Evolutionary conservation across 2,113 vertebrate genomes (phyloP).

Genomic region (Chelonoidis abingdonii): DNA sequence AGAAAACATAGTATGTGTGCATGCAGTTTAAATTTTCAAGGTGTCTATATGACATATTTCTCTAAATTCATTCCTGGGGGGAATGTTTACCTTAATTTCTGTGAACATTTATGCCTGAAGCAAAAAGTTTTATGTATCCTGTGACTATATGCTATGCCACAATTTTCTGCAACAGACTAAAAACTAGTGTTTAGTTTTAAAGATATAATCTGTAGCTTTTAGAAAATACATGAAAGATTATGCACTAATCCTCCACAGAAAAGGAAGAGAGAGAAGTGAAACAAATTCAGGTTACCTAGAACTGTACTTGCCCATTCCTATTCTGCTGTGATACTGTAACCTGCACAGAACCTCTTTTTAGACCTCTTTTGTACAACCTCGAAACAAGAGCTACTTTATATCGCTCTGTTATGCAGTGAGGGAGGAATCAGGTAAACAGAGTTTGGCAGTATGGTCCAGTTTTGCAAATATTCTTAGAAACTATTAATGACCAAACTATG

Average conservation of each 20-base stretch:
- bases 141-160: neutral
- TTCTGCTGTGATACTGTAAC: neutral
- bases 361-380: neutral
- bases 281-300: neutral
- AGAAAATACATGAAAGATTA: neutral
- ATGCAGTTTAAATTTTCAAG: neutral
- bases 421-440: neutral
- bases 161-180: neutral
- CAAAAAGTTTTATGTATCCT: neutral
- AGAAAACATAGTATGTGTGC: too few species aligned
- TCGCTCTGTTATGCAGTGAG: neutral
- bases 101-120: neutral
- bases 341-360: neutral
- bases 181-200: neutral
- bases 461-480: fast-evolving
- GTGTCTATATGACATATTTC: neutral
- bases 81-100: too few species aligned
- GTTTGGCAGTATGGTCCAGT: fast-evolving
- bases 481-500: neutral
- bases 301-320: neutral
- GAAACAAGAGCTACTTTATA: neutral
- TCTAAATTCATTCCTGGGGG: neutral
- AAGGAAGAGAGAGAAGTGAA: neutral
- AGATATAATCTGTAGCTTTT: neutral
- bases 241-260: fast-evolving